phyloP scores from a whole-genome alignment of 2,888 invertebrate species.

The Drosophila robusta region DNA sequence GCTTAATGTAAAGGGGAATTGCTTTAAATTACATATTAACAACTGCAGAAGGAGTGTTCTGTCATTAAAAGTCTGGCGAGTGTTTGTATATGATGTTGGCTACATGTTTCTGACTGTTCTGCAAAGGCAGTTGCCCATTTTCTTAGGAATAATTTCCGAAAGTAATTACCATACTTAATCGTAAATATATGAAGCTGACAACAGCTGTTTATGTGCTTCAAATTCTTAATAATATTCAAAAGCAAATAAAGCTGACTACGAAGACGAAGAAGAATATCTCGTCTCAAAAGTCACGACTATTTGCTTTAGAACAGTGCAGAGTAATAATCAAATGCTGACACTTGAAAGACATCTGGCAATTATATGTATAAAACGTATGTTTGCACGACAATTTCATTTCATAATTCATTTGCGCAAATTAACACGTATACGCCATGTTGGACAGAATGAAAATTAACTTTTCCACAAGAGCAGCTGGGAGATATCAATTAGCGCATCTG shows the following conservation, averaged over 20 bases:
- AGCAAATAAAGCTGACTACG: constrained; percentile 9
- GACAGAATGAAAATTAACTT: constrained; percentile 30
- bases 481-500: constrained; percentile 65
- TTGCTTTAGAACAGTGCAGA: constrained; percentile 10
- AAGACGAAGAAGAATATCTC: neutral
- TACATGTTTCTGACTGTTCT: neutral
- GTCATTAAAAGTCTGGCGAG: too few relatives aligned
- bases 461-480: constrained; percentile 17
- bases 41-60: too few relatives aligned
- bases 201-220: constrained; percentile 22
- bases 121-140: neutral
- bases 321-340: constrained; percentile 44
- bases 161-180: constrained; percentile 1
- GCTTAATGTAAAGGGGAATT: neutral
- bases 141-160: neutral
- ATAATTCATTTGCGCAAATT: constrained; percentile 57
- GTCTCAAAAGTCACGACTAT: constrained; percentile 7
- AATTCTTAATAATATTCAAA: constrained; percentile 25
- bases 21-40: neutral
- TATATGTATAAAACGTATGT: constrained; percentile 5
- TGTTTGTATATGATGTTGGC: too few relatives aligned
- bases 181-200: constrained; percentile 2
- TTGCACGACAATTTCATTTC: constrained; percentile 30
- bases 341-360: constrained; percentile 34
- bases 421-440: constrained; percentile 51